phyloP scores from a whole-genome alignment of 1,140 invertebrate species.

The Apis dorsata region DNA sequence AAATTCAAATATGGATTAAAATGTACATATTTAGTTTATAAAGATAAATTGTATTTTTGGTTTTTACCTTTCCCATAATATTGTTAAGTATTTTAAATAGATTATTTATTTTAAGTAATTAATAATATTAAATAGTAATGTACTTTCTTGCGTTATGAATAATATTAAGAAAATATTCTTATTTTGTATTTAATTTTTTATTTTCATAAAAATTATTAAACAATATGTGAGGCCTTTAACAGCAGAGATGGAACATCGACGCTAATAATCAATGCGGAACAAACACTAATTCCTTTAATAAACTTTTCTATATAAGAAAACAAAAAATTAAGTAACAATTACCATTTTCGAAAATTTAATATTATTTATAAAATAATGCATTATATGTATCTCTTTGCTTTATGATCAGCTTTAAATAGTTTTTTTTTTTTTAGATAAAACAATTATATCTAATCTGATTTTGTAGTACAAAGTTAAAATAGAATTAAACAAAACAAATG shows the following conservation, averaged over 20 bases:
- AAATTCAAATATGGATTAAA: slow-evolving; percentile 54
- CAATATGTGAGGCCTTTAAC: slow-evolving; percentile 12
- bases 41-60: slow-evolving; percentile 28
- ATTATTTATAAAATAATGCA: slow-evolving; percentile 28
- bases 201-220: slow-evolving; percentile 20
- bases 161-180: slow-evolving; percentile 2
- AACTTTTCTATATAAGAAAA: not conserved
- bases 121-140: slow-evolving; percentile 14
- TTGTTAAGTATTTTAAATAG: slow-evolving; percentile 19
- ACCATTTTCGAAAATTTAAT: slow-evolving; percentile 31
- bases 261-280: not conserved
- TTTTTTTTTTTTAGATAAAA: slow-evolving; percentile 15
- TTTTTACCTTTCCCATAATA: slow-evolving; percentile 38
- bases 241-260: slow-evolving; percentile 7
- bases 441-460: slow-evolving; percentile 5
- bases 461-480: slow-evolving; percentile 6
- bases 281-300: slow-evolving; percentile 1
- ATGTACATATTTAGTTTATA: slow-evolving; percentile 57
- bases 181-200: slow-evolving; percentile 10
- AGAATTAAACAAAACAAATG: not conserved
- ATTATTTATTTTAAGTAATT: slow-evolving; percentile 6
- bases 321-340: slow-evolving; percentile 28
- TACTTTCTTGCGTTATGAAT: not conserved
- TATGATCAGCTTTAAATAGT: slow-evolving; percentile 6
- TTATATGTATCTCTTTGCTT: slow-evolving; percentile 24